Evolutionary conservation across 2,113 vertebrate genomes (phyloP).

Genomic region (Dendrocopos noguchii): DNA sequence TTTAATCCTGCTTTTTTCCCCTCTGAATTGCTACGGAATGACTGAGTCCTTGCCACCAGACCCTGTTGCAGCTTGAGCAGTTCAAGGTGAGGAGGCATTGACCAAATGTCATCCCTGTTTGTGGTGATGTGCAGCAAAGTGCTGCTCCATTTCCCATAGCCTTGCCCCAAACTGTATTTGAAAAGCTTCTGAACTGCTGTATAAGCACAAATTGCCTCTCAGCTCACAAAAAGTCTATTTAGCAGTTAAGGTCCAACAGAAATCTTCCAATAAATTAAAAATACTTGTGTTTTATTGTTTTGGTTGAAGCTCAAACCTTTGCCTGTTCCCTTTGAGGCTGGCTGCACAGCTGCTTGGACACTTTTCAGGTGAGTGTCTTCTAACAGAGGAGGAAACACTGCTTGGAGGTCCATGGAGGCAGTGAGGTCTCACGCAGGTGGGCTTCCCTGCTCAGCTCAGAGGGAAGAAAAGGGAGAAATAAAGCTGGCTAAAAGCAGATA

Average conservation of each 20-base stretch:
- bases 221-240: background rate
- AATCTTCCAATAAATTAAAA: background rate
- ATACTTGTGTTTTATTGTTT: background rate
- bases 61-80: background rate
- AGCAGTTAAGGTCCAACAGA: background rate
- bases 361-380: background rate
- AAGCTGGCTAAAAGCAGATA: background rate
- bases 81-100: background rate
- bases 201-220: background rate
- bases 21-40: background rate
- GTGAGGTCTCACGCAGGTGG: background rate
- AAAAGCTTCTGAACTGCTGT: background rate
- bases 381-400: background rate
- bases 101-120: background rate
- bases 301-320: background rate
- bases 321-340: background rate
- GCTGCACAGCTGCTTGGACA: background rate
- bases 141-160: background rate
- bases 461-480: background rate
- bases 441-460: background rate
- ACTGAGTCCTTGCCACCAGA: accelerated
- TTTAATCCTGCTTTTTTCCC: background rate
- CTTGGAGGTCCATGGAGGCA: background rate
- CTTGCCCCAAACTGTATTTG: background rate
- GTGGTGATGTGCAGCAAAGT: background rate